Percentiles rank a stretch among this genome's conserved stretches.
Evolutionary conservation across 2,888 invertebrate species (phyloP).

Genomic region (Theodoxus fluviatilis): DNA sequence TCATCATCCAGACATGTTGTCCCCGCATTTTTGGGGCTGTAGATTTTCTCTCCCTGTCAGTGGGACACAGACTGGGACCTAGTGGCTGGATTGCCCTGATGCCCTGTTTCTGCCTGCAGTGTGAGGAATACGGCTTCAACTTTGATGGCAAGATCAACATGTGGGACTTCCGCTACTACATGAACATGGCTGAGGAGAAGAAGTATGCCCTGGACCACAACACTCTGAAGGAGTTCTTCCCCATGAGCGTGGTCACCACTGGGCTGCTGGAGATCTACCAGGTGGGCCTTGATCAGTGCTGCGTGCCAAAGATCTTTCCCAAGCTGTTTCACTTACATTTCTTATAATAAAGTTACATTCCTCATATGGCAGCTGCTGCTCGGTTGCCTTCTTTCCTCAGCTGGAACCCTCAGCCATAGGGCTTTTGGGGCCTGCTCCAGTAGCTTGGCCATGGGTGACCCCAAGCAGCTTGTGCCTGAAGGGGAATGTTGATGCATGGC

Average conservation of each 20-base stretch:
- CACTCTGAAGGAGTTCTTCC: constrained; percentile 68
- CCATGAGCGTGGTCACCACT: constrained; percentile 67
- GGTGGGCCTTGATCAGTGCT: constrained; percentile 41
- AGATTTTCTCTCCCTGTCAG: neutral
- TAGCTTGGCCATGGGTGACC: too few species aligned
- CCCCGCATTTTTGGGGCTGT: too few species aligned
- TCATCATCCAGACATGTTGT: too few species aligned
- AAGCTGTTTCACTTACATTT: too few species aligned
- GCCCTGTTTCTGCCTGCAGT: constrained; percentile 53
- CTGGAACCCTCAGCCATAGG: too few species aligned
- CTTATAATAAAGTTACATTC: too few species aligned
- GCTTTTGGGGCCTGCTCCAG: too few species aligned
- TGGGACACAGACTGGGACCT: neutral
- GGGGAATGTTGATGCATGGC: too few species aligned
- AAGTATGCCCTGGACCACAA: constrained; percentile 68
- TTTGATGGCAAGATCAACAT: constrained; percentile 66
- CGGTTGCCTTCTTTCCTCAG: too few species aligned
- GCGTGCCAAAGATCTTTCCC: neutral
- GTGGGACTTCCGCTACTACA: constrained; percentile 68
- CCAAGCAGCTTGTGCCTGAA: too few species aligned
- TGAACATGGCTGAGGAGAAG: constrained; percentile 66
- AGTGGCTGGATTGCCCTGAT: too few species aligned
- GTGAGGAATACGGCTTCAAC: constrained; percentile 62
- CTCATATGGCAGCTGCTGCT: too few species aligned
- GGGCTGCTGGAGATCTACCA: constrained; percentile 68